Percentiles rank a stretch among this genome's conserved stretches.
phyloP scores from a whole-genome alignment of 2,113 vertebrate species.

The Mastomys coucha region DNA sequence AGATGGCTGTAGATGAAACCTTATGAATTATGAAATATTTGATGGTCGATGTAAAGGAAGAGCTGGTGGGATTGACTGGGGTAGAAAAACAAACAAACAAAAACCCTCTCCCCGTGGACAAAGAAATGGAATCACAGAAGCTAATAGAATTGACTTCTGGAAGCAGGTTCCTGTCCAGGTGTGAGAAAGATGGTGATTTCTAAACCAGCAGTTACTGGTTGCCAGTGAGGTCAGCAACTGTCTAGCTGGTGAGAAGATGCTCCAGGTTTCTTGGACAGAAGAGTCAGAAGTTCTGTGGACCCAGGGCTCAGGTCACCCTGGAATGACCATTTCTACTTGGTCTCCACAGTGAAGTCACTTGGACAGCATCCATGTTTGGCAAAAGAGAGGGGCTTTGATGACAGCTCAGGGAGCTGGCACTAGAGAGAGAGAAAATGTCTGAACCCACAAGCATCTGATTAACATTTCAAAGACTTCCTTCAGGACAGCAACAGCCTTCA shows the following conservation, averaged over 20 bases:
- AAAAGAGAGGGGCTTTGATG: neutral
- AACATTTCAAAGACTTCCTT: conserved; percentile 61
- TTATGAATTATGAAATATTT: neutral
- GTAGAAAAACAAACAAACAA: neutral
- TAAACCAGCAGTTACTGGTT: neutral
- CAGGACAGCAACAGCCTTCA: neutral
- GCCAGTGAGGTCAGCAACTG: neutral
- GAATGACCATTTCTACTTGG: neutral
- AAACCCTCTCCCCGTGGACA: neutral
- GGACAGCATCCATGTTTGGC: neutral
- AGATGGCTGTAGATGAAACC: neutral
- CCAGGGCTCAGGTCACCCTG: neutral
- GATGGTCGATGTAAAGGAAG: neutral
- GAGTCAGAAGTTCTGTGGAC: neutral
- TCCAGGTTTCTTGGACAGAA: neutral
- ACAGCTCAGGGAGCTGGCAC: neutral
- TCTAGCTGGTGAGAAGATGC: neutral
- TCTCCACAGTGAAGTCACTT: neutral
- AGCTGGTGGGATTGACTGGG: neutral
- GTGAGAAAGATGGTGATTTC: neutral
- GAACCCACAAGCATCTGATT: conserved; percentile 57
- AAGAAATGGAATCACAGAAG: neutral
- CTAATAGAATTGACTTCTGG: neutral
- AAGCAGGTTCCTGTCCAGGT: neutral
- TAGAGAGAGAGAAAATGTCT: conserved; percentile 28